Conservation (phyloP, 2,113 vertebrate species). For the Cryptotis parvus region DNA sequence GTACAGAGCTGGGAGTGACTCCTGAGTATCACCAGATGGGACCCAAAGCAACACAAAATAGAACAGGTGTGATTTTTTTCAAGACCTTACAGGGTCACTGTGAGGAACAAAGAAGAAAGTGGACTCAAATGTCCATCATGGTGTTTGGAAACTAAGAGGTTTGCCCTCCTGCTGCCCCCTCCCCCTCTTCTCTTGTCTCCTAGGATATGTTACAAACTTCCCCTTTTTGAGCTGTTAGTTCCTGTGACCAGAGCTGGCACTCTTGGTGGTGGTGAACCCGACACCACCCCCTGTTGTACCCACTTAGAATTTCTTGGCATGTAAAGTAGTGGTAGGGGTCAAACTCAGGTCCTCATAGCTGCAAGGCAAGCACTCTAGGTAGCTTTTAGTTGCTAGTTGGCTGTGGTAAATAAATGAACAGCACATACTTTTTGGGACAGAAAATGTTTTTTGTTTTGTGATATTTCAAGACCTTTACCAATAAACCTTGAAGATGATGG, state of each 20-base stretch:
- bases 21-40: too few species aligned
- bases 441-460: slow-evolving; percentile 21
- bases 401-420: not conserved
- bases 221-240: too few species aligned
- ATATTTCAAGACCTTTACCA: not conserved
- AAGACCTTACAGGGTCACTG: not conserved
- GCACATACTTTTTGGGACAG: slow-evolving; percentile 13
- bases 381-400: not conserved
- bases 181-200: not conserved
- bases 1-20: too few species aligned
- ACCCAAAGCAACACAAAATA: too few species aligned
- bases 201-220: not conserved
- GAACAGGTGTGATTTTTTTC: not conserved
- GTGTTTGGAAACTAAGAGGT: not conserved
- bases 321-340: too few species aligned
- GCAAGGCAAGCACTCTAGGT: too few species aligned
- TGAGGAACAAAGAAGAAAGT: not conserved
- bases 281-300: too few species aligned
- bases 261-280: too few species aligned
- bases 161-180: not conserved
- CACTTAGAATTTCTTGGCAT: too few species aligned
- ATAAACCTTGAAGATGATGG: slow-evolving; percentile 3
- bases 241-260: too few species aligned
- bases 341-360: too few species aligned
- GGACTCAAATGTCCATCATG: not conserved